Base-by-base conservation (phyloP, 2,888 invertebrate species). In the Acanthosepion esculentum region DNA sequence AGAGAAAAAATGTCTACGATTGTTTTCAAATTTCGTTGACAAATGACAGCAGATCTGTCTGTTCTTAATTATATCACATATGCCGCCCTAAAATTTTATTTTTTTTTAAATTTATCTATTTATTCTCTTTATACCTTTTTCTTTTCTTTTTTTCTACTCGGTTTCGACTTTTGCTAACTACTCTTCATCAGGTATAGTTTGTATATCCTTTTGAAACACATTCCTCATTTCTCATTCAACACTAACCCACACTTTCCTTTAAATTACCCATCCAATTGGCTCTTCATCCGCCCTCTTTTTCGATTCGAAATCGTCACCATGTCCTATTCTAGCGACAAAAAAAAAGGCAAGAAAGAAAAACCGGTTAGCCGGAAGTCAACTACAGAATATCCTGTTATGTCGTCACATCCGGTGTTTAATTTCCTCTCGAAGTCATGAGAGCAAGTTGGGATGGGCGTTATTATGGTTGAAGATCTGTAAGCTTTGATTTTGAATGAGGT, bases 341-440 rank as follows among this genome's bases (percentile, higher is more conserved):
- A 78, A 78, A 78, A 10, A n/a, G n/a, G n/a, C 29, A 78, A 78
- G n/a, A n/a, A 78, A 78, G 23, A 78, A 18, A 78, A 78, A 78
- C n/a, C n/a, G 78, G 78, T 78, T 78, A 78, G n/a, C 78, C 78
- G 78, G 78, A 78, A n/a, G 78, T 78, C 78, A 78, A 78, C 78
- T n/a, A n/a, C 1, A n/a, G 78, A 78, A n/a, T 78, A 78, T 78
- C 78, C 78, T 78, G 78, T 78, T 78, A 8, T 78, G 78, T 78
- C 78, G 78, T 78, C 78, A 78, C n/a, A 78, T 78, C 78, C 78
- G 78, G 78, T 78, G 78, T n/a, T 29, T 78, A 78, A 78, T 78
- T 78, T 78, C 78, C 78, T 78, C n/a, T 78, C 78, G n/a, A 78
- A 78, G 78, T n/a, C 78, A 78, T 29, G n/a, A n/a, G n/a, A 78